Evolutionary conservation across 2,888 invertebrate genomes (phyloP).

Genomic region (Ornithoptera alexandrae): DNA sequence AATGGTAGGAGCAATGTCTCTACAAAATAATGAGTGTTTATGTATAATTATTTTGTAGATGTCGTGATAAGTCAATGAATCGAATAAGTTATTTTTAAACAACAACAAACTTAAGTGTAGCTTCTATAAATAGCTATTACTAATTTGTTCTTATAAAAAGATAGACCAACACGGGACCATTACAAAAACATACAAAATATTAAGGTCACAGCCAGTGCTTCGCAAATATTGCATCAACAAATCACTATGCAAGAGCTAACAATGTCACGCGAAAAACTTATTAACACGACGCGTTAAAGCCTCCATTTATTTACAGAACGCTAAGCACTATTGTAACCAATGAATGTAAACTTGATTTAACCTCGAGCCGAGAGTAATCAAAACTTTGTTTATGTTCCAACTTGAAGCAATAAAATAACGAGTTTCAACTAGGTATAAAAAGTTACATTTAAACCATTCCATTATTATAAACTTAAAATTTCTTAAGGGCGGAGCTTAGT

Average conservation of each 20-base stretch:
- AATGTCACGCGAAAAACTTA: slow-evolving; percentile 19
- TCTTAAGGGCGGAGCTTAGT: neutral
- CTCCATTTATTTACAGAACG: slow-evolving; percentile 10
- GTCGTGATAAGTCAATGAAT: no score
- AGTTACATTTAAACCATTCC: slow-evolving; percentile 11
- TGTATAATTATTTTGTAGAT: no score
- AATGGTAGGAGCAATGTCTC: no score
- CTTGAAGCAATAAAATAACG: slow-evolving; percentile 20
- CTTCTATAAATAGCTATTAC: no score
- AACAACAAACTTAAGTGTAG: no score
- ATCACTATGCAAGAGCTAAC: neutral
- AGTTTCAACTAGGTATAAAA: slow-evolving; percentile 19
- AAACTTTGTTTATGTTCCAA: slow-evolving; percentile 26
- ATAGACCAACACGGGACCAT: no score
- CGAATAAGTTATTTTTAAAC: no score
- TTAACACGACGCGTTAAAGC: slow-evolving; percentile 18
- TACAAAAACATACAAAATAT: neutral
- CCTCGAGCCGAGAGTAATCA: slow-evolving; percentile 22
- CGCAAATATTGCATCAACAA: neutral
- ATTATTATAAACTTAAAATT: slow-evolving; percentile 11
- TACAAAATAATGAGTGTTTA: no score
- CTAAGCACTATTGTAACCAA: slow-evolving; percentile 23
- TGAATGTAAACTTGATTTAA: slow-evolving; percentile 24
- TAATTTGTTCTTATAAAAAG: no score
- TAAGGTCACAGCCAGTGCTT: neutral